Conservation (phyloP, 2,797 vertebrate genomes). For the Halcyon chelicuti region DNA sequence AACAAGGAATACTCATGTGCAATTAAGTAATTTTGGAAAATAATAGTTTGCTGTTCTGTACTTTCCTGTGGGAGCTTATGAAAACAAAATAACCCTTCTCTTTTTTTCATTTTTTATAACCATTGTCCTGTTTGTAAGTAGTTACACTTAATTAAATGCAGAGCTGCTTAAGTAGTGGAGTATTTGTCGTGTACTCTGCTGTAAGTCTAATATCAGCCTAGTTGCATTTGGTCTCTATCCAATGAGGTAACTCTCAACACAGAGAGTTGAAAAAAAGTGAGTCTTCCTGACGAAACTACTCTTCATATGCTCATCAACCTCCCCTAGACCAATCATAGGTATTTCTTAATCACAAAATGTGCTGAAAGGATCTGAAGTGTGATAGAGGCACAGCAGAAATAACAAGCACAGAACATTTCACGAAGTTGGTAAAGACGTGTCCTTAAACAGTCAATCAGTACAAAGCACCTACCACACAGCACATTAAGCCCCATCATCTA, state of each 20-base stretch:
- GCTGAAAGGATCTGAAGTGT: background rate
- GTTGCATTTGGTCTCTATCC: background rate
- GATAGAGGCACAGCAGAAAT: background rate
- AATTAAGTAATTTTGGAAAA: background rate
- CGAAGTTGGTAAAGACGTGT: fast-evolving
- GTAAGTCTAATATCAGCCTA: background rate
- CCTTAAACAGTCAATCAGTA: background rate
- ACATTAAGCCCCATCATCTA: background rate
- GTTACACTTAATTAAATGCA: background rate
- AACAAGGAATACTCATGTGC: background rate
- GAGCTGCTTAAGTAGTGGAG: background rate
- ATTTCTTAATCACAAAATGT: background rate
- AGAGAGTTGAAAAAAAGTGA: background rate
- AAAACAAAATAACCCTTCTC: background rate
- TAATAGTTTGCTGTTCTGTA: background rate
- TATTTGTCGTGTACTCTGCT: background rate
- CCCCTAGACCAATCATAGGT: background rate
- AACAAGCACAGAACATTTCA: background rate
- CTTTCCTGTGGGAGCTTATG: background rate
- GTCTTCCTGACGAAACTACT: background rate
- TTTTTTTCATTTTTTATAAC: background rate
- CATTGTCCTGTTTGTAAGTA: background rate
- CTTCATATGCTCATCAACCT: fast-evolving
- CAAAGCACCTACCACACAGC: background rate
- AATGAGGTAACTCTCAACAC: background rate